These are phyloP conservation scores for Chloebia gouldiae DNA, from an alignment of 2,113 vertebrate species.

Conservation along the genomic window DNA sequence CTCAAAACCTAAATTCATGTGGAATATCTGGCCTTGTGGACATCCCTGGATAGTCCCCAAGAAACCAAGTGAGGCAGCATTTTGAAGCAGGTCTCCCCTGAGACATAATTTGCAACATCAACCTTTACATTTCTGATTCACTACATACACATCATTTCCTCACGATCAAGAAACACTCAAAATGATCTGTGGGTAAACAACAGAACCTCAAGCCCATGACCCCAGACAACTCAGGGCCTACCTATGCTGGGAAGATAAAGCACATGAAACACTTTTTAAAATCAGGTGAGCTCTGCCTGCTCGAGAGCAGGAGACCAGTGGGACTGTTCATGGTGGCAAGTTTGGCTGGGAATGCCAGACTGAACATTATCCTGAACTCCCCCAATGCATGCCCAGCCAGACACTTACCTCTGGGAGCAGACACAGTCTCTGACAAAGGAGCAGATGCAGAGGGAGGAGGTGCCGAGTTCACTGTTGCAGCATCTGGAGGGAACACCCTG, in stretches of 20 bases:
- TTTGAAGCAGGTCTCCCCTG: background rate
- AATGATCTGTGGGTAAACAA: background rate
- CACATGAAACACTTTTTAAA: background rate
- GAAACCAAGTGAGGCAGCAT: background rate
- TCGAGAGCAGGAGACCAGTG: background rate
- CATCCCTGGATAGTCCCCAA: background rate
- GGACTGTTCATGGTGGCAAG: fast-evolving
- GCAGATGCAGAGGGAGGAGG: constrained; percentile 38
- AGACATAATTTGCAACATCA: background rate
- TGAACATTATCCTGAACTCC: background rate
- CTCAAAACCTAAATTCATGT: background rate
- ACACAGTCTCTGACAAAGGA: constrained; percentile 5
- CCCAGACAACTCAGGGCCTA: background rate
- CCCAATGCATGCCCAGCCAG: background rate
- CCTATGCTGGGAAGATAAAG: background rate
- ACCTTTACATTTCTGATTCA: background rate
- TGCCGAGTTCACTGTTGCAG: background rate
- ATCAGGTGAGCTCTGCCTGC: background rate
- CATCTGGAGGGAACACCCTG: constrained; percentile 81
- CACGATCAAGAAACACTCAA: background rate
- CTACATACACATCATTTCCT: background rate
- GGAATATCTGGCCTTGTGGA: background rate
- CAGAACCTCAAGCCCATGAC: background rate
- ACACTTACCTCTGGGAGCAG: constrained; percentile 73
- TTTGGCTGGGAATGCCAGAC: background rate